Conservation (phyloP, 2,113 vertebrate genomes). For the Thalassoma bifasciatum region DNA sequence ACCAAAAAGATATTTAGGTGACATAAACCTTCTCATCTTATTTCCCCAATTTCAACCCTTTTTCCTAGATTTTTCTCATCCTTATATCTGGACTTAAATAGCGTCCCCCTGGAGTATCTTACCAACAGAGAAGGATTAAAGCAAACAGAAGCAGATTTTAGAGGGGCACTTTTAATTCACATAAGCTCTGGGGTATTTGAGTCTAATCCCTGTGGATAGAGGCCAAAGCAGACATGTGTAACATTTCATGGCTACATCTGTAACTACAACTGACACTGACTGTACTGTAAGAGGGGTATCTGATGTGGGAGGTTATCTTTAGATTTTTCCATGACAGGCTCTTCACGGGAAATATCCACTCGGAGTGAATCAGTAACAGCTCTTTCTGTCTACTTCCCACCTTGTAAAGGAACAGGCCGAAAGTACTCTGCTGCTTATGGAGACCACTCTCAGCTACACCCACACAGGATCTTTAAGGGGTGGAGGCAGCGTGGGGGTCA, state of each 20-base stretch:
- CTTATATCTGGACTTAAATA: not conserved
- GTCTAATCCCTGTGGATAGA: constrained; percentile 47
- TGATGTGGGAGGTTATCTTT: constrained; percentile 14
- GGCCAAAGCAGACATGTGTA: constrained; percentile 29
- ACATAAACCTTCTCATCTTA: not conserved
- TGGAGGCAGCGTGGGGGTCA: constrained; percentile 25
- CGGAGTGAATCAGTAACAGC: not conserved
- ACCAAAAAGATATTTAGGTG: not conserved
- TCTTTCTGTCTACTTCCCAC: not conserved
- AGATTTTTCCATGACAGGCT: constrained; percentile 22
- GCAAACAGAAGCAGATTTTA: constrained; percentile 50
- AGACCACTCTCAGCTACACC: not conserved
- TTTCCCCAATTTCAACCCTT: not conserved
- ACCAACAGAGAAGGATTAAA: constrained; percentile 46
- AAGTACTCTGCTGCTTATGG: not conserved
- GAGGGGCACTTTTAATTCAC: constrained; percentile 50
- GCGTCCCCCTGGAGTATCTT: constrained; percentile 26
- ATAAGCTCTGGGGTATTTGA: constrained; percentile 35
- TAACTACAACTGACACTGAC: not conserved
- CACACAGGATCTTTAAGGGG: constrained; percentile 1
- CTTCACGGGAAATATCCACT: not conserved
- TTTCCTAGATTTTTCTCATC: not conserved
- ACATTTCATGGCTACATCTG: constrained; percentile 25
- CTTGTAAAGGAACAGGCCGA: not conserved
- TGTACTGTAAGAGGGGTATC: not conserved